These are phyloP conservation scores for Spinus olivaceus DNA, from an alignment of 2,797 vertebrate genomes.

Conservation along the genomic window DNA sequence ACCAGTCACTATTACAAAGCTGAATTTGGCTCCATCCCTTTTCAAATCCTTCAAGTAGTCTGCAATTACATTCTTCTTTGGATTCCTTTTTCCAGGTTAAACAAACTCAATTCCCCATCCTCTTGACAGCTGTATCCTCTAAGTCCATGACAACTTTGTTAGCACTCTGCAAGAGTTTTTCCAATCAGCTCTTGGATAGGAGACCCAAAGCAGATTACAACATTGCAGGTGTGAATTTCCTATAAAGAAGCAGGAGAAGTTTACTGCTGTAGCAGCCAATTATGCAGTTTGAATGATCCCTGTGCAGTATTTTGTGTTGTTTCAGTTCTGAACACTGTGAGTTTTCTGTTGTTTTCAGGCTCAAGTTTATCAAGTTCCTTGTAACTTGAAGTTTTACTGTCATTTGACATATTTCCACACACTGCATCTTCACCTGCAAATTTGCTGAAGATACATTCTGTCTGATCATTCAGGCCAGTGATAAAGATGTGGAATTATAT, in stretches of 20 bases:
- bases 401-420: background rate
- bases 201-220: background rate
- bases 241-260: background rate
- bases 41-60: background rate
- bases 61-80: background rate
- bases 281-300: background rate
- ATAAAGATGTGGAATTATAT: background rate
- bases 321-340: background rate
- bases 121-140: background rate
- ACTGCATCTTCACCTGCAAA: background rate
- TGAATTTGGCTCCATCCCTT: background rate
- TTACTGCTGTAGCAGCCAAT: background rate
- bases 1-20: background rate
- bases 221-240: background rate
- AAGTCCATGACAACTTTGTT: background rate
- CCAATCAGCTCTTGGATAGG: background rate
- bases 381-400: background rate
- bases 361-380: background rate
- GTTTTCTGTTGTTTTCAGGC: background rate
- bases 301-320: background rate
- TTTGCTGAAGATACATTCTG: slow-evolving; percentile 28
- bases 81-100: background rate
- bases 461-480: background rate
- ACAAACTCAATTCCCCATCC: background rate
- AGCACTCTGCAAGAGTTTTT: background rate